These are phyloP conservation scores for Aleiodes alternator DNA, from an alignment of 2,888 invertebrate genomes.

Conservation along the genomic window DNA sequence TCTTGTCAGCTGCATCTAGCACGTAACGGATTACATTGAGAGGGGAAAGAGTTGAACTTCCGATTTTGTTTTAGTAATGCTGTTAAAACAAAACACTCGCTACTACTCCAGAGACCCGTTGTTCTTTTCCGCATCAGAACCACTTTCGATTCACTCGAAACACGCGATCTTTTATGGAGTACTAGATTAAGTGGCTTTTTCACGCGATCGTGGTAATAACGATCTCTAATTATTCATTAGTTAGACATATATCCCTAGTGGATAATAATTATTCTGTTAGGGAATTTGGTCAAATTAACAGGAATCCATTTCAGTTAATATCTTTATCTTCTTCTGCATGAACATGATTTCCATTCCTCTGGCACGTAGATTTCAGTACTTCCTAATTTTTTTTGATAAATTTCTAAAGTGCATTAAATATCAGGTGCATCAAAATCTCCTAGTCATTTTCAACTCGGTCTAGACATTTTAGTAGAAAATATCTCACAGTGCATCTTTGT, in stretches of 20 bases:
- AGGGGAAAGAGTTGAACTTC: constrained; percentile 29
- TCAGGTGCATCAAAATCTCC: too few relatives aligned
- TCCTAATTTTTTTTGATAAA: too few relatives aligned
- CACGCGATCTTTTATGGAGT: constrained; percentile 47
- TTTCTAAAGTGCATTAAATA: too few relatives aligned
- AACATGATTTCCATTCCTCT: too few relatives aligned
- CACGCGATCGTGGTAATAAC: constrained; percentile 38
- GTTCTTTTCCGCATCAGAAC: constrained; percentile 33
- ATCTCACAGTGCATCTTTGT: too few relatives aligned
- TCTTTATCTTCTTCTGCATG: too few relatives aligned
- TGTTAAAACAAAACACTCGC: constrained; percentile 50
- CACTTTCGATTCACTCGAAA: constrained; percentile 47
- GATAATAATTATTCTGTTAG: neutral
- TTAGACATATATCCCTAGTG: neutral
- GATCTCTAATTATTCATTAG: constrained; percentile 24
- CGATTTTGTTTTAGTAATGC: constrained; percentile 25
- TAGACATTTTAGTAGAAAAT: too few relatives aligned
- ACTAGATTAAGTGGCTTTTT: constrained; percentile 32
- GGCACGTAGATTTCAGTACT: too few relatives aligned
- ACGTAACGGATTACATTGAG: constrained; percentile 18
- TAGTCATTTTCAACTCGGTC: too few relatives aligned
- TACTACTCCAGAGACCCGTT: constrained; percentile 36
- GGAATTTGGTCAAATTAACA: neutral
- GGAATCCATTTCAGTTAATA: too few relatives aligned
- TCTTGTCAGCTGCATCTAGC: constrained; percentile 17